Evolutionary conservation across 1,140 invertebrate genomes (phyloP).

Genomic region (Brachionus sp.): DNA sequence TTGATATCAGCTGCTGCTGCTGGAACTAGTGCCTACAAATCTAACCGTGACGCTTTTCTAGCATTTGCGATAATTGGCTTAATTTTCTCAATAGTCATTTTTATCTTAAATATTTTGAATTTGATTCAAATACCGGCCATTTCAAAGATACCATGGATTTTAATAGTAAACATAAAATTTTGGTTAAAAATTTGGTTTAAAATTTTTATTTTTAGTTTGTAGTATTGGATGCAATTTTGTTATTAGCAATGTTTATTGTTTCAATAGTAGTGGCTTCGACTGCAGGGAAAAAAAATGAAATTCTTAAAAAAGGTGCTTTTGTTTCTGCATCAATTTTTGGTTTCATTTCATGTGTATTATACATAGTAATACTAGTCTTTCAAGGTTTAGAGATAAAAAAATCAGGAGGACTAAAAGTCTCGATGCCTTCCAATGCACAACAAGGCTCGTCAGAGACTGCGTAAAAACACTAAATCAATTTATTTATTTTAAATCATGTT

Average conservation of each 20-base stretch:
- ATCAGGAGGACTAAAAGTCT: neutral
- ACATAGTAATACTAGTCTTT: neutral
- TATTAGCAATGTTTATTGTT: neutral
- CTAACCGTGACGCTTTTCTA: neutral
- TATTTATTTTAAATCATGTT: neutral
- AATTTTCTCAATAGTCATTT: neutral
- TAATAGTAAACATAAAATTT: neutral
- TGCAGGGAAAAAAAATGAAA: neutral
- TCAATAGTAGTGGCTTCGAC: neutral
- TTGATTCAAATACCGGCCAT: neutral
- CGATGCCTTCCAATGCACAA: neutral
- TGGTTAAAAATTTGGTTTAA: neutral
- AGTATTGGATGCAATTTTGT: neutral
- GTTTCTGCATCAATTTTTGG: neutral
- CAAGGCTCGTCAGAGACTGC: neutral
- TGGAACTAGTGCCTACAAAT: neutral
- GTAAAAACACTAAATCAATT: neutral
- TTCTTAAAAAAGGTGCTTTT: neutral
- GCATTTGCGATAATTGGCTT: constrained; percentile 3
- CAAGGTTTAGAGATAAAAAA: neutral
- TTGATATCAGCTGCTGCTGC: neutral
- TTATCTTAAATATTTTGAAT: neutral
- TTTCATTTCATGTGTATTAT: neutral
- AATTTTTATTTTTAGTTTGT: neutral
- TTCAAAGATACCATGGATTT: neutral